phyloP scores from a whole-genome alignment of 2,113 vertebrate genomes.

The Dromaius novaehollandiae region DNA sequence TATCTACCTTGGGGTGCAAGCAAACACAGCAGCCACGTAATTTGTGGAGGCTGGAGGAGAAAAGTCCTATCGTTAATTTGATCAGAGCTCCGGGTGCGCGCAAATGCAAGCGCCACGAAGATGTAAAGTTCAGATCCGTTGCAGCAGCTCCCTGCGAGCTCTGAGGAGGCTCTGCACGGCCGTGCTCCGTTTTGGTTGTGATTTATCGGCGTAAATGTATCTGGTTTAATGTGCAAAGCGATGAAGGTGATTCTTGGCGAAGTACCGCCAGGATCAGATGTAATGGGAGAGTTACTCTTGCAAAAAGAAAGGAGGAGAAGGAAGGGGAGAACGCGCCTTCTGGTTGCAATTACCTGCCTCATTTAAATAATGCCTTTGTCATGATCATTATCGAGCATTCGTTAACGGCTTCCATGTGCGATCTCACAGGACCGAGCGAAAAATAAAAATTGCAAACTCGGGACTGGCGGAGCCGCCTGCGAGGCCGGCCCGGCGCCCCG shows the following conservation, averaged over 20 bases:
- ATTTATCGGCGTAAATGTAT: neutral
- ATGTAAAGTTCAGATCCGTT: neutral
- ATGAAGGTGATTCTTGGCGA: neutral
- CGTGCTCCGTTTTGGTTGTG: neutral
- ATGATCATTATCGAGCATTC: conserved; percentile 71
- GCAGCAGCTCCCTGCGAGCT: fast-evolving
- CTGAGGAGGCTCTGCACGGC: neutral
- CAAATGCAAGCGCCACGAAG: neutral
- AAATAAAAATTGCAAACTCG: neutral
- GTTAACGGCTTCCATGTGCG: conserved; percentile 73
- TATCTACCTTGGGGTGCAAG: neutral
- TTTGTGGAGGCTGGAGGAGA: neutral
- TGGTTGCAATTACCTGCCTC: conserved; percentile 80
- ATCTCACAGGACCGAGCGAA: conserved; percentile 52
- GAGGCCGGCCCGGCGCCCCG: neutral
- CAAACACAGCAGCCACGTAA: neutral
- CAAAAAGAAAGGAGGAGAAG: neutral
- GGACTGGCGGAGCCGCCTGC: neutral
- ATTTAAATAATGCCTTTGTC: conserved; percentile 81
- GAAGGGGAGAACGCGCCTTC: conserved; percentile 41
- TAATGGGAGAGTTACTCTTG: neutral
- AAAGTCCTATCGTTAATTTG: neutral
- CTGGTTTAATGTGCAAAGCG: neutral
- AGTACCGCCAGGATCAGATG: neutral
- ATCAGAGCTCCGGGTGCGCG: neutral